Evolutionary conservation across 23 tunicate species (phyloP).

Genomic region (Diplosoma virens): DNA sequence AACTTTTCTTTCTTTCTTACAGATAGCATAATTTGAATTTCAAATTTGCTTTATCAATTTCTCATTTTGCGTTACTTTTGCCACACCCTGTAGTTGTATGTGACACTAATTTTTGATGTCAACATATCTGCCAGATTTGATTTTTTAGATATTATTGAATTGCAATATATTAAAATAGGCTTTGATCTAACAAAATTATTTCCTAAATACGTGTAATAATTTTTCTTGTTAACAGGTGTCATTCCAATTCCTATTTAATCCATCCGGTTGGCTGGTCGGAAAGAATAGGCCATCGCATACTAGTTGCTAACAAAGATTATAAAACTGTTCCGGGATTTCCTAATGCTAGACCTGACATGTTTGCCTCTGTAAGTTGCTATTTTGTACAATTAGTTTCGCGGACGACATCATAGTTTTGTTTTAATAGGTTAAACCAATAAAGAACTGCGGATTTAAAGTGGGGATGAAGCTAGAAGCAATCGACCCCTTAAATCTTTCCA

Average conservation of each 20-base stretch:
- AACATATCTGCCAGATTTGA: no score
- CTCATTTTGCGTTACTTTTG: no score
- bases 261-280: conserved; percentile 95
- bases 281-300: conserved; percentile 81
- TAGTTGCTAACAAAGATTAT: conserved; percentile 77
- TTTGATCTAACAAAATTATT: no score
- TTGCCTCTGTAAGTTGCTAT: conserved; percentile 43
- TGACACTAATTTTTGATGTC: no score
- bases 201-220: background rate
- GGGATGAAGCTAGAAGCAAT: conserved; percentile 96
- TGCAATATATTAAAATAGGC: no score
- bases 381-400: background rate
- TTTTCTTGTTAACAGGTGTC: conserved; percentile 48
- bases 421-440: conserved; percentile 19
- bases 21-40: no score
- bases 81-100: no score
- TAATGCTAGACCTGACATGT: conserved; percentile 60
- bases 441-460: conserved; percentile 67
- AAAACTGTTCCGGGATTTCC: conserved; percentile 51
- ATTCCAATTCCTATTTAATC: conserved; percentile 54
- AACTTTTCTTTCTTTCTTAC: no score
- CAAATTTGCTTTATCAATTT: no score
- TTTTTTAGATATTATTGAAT: no score
- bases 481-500: conserved; percentile 74
- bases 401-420: background rate